These are phyloP conservation scores for Uloborus plumipes DNA, from an alignment of 2,888 invertebrate species.

Conservation along the genomic window DNA sequence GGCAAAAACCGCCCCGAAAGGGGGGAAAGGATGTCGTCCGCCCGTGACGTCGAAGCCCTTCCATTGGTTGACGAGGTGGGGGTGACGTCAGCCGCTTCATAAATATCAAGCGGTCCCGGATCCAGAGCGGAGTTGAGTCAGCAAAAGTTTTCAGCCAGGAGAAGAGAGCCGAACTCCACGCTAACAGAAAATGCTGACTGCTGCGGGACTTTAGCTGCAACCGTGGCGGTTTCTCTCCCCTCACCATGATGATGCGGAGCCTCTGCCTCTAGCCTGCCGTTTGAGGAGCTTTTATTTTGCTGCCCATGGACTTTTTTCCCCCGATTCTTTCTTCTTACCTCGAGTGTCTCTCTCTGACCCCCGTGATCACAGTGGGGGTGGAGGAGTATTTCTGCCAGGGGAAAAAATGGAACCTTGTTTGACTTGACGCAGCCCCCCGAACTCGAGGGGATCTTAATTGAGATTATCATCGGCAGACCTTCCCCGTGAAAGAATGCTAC, in stretches of 20 bases:
- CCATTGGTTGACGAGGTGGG: slow-evolving; percentile 33
- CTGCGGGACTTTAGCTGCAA: slow-evolving; percentile 44
- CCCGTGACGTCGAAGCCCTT: slow-evolving; percentile 25
- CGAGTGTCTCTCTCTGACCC: slow-evolving; percentile 31
- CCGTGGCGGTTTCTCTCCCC: slow-evolving; percentile 29
- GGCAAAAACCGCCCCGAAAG: slow-evolving; percentile 8
- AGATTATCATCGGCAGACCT: slow-evolving; percentile 46
- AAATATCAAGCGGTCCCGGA: slow-evolving; percentile 63
- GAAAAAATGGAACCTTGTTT: slow-evolving; percentile 23
- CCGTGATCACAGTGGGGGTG: slow-evolving; percentile 27
- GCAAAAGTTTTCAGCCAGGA: slow-evolving; percentile 59
- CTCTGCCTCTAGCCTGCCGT: slow-evolving; percentile 23
- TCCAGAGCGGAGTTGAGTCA: slow-evolving; percentile 58
- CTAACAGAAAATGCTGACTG: slow-evolving; percentile 49
- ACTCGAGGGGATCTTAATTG: slow-evolving; percentile 45
- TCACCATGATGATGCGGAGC: slow-evolving; percentile 26
- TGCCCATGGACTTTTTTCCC: slow-evolving; percentile 28
- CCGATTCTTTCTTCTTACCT: slow-evolving; percentile 4
- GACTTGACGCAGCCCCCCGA: slow-evolving; percentile 10
- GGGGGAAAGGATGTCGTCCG: slow-evolving; percentile 23
- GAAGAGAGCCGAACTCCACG: slow-evolving; percentile 11
- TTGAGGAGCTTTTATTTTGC: slow-evolving; percentile 53
- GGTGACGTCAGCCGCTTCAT: slow-evolving; percentile 64
- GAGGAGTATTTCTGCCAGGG: background rate
- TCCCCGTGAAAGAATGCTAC: background rate